phyloP scores from a whole-genome alignment of 2,888 invertebrate species.

The Caenorhabditis sp. region DNA sequence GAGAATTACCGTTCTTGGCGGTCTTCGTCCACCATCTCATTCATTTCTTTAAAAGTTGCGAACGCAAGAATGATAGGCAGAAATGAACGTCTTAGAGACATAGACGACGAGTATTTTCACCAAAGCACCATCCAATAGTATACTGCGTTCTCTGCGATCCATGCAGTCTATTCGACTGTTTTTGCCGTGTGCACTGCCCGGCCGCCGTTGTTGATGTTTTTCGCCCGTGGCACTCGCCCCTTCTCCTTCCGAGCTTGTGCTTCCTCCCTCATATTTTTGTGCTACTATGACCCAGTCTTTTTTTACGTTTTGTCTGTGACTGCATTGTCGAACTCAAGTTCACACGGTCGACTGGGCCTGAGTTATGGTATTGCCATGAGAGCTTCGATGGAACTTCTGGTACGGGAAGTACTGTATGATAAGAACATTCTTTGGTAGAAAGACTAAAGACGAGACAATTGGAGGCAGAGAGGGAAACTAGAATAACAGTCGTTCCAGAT shows the following conservation, averaged over 20 bases:
- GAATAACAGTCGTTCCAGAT: too few relatives aligned
- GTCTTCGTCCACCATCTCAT: conserved; percentile 2
- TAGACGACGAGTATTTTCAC: conserved; percentile 54
- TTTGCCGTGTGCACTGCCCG: conserved; percentile 56
- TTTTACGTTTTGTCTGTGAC: conserved; percentile 44
- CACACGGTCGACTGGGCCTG: conserved; percentile 11
- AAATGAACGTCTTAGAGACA: conserved; percentile 37
- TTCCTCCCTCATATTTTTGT: conserved; percentile 43
- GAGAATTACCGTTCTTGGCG: not conserved
- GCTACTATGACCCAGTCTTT: conserved; percentile 39
- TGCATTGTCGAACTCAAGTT: conserved; percentile 48
- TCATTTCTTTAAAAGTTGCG: conserved; percentile 37
- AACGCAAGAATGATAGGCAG: conserved; percentile 28
- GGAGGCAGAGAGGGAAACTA: not conserved
- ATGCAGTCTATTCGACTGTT: conserved; percentile 51
- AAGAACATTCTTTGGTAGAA: conserved; percentile 7
- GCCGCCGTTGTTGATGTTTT: conserved; percentile 60
- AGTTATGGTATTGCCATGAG: too few relatives aligned
- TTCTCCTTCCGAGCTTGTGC: conserved; percentile 50
- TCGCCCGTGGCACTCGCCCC: conserved; percentile 57
- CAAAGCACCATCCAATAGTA: conserved; percentile 50
- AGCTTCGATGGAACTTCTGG: not conserved
- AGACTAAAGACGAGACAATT: not conserved
- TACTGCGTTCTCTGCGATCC: conserved; percentile 50
- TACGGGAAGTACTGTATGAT: not conserved